Evolutionary conservation across 2,797 vertebrate genomes (phyloP), one percentile per base, ranked within the genome.

Genomic region (Pseudotriccus pelzelni): DNA sequence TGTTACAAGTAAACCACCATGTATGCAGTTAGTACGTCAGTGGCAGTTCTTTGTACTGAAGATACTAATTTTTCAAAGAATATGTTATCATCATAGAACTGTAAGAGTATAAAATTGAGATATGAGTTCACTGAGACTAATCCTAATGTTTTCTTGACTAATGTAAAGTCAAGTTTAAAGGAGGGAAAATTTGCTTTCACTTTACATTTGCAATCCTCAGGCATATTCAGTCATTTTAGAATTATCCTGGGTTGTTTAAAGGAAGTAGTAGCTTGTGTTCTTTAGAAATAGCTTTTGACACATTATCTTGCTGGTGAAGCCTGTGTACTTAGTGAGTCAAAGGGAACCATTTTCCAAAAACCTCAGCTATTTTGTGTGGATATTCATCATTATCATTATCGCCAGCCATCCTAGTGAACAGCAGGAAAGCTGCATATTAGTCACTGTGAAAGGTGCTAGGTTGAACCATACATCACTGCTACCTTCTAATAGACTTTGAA

Each of bases 341-440:
- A 86, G 76, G 90, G 85, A 95, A 73, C 21, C 0, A 17, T 94
- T 97, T 96, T 91, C 88, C 58, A 96, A 91, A 96, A 91, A 89
- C 41, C 55, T 87, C 24, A 12, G 46, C 44, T 60, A 93, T 91
- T 96, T 94, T 95, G 64, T 44, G 24, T 88, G 87, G 96, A 66
- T 96, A 98, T 98, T 97, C 91, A 98, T 98, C 97, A 98, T 95
- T 94, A 97, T 94, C 84, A 91, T 97, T 97, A 98, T 98, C 97
- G 96, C 85, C 39, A 85, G 88, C 92, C 91, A 93, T 74, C 85
- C 80, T 84, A 59, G 70, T 95, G 95, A 97, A 72, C 84, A 97
- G 72, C 94, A 93, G 90, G 94, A 96, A 97, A 95, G 86, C 87
- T 95, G 82, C 53, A n/a, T 97, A 97, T 98, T 98, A 96, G 85